phyloP scores from a whole-genome alignment of 2,888 invertebrate species.

The Seladonia tumulorum region DNA sequence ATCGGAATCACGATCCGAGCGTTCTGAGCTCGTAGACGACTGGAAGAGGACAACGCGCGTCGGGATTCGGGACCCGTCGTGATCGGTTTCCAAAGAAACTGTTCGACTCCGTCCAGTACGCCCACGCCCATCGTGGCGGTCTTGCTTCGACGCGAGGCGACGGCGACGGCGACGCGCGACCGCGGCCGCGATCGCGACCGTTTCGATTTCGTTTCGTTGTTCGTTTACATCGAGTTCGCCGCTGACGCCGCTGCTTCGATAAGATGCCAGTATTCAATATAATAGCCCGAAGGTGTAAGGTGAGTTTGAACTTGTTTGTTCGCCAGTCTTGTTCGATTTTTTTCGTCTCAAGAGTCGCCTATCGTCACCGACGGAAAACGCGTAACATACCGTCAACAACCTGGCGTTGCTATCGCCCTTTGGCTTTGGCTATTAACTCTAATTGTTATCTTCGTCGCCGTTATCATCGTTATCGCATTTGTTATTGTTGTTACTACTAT shows the following conservation, averaged over 20 bases:
- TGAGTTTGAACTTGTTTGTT: slow-evolving; percentile 78
- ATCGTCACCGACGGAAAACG: background rate
- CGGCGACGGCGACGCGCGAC: too few relatives aligned
- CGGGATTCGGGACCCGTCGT: background rate
- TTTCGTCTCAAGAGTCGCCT: background rate
- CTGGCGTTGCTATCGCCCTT: background rate
- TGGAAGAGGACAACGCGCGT: background rate
- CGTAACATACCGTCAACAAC: background rate
- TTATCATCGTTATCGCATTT: background rate
- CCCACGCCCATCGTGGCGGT: background rate
- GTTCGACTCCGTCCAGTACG: background rate
- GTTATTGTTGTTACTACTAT: background rate
- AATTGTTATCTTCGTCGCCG: background rate
- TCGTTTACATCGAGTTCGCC: background rate
- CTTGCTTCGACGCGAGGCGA: background rate
- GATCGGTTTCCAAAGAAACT: background rate
- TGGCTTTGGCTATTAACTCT: background rate
- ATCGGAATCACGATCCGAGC: background rate
- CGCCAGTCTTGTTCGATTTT: background rate
- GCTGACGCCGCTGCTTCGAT: background rate
- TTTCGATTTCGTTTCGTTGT: background rate
- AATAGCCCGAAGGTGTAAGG: slow-evolving; percentile 87
- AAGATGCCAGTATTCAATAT: slow-evolving; percentile 88
- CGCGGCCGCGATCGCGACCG: background rate
- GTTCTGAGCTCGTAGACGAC: background rate